A percentile compares a stretch with the other conserved stretches of the same genome.
Conservation (phyloP, 2,113 vertebrate genomes). For the Aepyceros melampus region DNA sequence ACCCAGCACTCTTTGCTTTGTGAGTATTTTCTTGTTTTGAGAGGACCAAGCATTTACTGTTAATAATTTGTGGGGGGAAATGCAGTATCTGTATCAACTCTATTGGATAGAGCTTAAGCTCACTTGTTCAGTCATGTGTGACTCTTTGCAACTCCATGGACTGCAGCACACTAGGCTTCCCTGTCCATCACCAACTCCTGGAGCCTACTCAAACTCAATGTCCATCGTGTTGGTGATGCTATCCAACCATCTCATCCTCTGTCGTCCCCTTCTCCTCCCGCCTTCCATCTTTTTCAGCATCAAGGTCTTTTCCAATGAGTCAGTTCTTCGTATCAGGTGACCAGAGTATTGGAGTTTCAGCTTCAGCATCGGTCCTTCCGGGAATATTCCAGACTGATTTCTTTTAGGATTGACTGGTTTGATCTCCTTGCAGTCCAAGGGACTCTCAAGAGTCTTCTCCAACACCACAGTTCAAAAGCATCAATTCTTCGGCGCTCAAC, state of each 20-base stretch:
- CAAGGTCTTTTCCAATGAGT: neutral
- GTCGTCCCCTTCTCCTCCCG: neutral
- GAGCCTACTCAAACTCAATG: neutral
- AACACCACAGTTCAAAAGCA: neutral
- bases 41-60: neutral
- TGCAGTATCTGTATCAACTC: neutral
- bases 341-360: neutral
- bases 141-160: neutral
- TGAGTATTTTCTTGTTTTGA: neutral
- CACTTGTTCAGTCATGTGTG: neutral
- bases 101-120: neutral
- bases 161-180: neutral
- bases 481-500: accelerated
- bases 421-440: neutral
- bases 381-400: neutral
- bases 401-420: neutral
- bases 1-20: neutral
- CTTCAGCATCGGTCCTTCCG: neutral
- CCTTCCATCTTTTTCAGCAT: neutral
- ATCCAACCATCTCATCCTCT: neutral
- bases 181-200: neutral
- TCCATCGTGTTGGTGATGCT: neutral
- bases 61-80: neutral
- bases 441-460: neutral
- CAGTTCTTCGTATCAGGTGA: neutral